Evolutionary conservation across 92 coral and sea anemone genomes (phyloP).

Genomic region (Phymanthus crucifer): DNA sequence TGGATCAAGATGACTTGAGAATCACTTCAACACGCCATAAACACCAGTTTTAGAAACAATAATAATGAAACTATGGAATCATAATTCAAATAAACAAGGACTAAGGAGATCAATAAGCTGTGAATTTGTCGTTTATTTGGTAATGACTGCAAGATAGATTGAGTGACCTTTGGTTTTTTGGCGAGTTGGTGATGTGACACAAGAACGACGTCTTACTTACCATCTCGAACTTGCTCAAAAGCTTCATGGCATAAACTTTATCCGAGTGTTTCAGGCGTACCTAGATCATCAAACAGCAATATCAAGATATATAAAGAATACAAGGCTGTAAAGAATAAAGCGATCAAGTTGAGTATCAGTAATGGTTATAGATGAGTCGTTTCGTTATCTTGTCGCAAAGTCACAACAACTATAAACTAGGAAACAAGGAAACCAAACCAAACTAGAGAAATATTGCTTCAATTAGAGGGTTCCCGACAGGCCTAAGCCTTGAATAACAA

Average conservation of each 20-base stretch:
- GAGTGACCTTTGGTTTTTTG: slow-evolving; percentile 31
- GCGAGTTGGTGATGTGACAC: slow-evolving; percentile 30
- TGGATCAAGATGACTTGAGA: background rate
- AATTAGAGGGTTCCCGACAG: slow-evolving; percentile 33
- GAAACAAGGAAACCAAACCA: slow-evolving; percentile 7
- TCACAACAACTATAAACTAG: slow-evolving; percentile 17
- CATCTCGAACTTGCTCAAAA: slow-evolving; percentile 98
- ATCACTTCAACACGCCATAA: background rate
- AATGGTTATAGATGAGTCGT: background rate
- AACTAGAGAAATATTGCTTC: background rate
- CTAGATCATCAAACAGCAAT: slow-evolving; percentile 40
- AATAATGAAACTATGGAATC: background rate
- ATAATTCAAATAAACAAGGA: slow-evolving; percentile 15
- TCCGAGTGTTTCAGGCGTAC: slow-evolving; percentile 77
- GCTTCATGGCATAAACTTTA: slow-evolving; percentile 94
- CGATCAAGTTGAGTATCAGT: slow-evolving; percentile 9
- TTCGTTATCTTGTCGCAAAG: slow-evolving; percentile 22
- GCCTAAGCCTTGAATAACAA: slow-evolving; percentile 34
- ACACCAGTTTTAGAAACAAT: background rate
- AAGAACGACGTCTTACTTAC: slow-evolving; percentile 49
- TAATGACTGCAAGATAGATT: slow-evolving; percentile 30
- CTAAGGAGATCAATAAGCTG: slow-evolving; percentile 13
- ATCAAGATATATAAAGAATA: slow-evolving; percentile 5
- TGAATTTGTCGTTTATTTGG: slow-evolving; percentile 39
- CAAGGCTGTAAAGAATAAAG: background rate